Conservation (phyloP, 2,888 invertebrate genomes). For the Orchestes rusci region DNA sequence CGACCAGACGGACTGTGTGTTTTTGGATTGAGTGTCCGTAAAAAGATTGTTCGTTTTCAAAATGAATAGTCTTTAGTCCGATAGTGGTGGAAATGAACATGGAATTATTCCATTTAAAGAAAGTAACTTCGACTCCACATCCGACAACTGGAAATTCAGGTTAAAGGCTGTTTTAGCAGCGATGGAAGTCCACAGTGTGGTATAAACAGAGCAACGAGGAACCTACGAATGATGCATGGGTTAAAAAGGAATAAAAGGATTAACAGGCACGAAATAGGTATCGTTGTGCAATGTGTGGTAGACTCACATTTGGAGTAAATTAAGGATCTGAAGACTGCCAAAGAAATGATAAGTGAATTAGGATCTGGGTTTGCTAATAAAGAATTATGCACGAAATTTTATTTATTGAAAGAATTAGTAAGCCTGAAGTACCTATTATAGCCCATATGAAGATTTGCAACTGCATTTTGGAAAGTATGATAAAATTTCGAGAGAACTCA, state of each 20-base stretch:
- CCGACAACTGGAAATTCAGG: no score
- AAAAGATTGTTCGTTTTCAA: no score
- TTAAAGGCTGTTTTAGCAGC: no score
- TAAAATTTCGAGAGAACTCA: constrained; percentile 22
- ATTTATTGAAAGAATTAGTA: constrained; percentile 4
- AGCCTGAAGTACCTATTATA: not conserved
- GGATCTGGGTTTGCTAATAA: constrained; percentile 6
- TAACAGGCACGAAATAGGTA: constrained; percentile 16
- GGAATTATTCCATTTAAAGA: no score
- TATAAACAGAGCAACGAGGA: no score
- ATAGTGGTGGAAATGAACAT: no score
- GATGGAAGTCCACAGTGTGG: no score
- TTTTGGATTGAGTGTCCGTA: no score
- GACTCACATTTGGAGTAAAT: constrained; percentile 23
- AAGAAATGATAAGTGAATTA: constrained; percentile 22
- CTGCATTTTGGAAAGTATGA: constrained; percentile 9
- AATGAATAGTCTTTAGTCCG: no score
- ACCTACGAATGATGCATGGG: no score
- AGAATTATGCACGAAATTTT: constrained; percentile 3
- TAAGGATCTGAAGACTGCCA: constrained; percentile 19
- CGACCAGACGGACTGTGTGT: no score
- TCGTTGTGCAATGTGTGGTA: constrained; percentile 20
- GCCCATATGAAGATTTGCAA: not conserved
- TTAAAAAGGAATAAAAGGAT: constrained; percentile 18
- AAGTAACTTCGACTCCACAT: no score